Conservation (phyloP, 1,140 invertebrate genomes). For the Nomia melanderi region DNA sequence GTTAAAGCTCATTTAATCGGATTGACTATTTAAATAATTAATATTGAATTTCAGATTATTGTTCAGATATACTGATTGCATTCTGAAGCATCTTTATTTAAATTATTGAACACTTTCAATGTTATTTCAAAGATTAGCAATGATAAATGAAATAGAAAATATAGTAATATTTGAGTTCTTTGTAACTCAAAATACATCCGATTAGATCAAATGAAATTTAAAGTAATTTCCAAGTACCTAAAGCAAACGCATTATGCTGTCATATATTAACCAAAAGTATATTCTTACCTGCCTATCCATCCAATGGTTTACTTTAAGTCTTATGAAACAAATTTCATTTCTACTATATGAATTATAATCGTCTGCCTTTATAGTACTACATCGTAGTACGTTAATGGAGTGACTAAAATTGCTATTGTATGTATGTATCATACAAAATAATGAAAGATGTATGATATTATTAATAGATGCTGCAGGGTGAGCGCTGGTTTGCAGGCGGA, state of each 20-base stretch:
- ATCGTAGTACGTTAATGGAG: conserved; percentile 11
- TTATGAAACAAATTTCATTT: conserved; percentile 19
- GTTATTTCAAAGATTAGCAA: too few relatives aligned
- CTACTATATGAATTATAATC: conserved; percentile 16
- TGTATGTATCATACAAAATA: conserved; percentile 53
- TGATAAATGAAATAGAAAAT: neutral
- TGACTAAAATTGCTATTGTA: conserved; percentile 41
- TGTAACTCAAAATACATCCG: neutral
- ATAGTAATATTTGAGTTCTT: neutral
- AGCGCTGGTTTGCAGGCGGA: conserved; percentile 63
- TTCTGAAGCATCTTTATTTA: too few relatives aligned
- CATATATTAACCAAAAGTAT: conserved; percentile 12
- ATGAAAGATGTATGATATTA: conserved; percentile 60
- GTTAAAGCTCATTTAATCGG: neutral
- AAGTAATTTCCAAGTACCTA: neutral
- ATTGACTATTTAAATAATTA: neutral
- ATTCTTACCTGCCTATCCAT: conserved; percentile 13
- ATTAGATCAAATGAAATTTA: neutral
- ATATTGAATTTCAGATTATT: neutral
- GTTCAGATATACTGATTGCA: too few relatives aligned
- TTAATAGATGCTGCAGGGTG: conserved; percentile 45
- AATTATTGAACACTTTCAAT: too few relatives aligned
- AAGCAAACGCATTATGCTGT: conserved; percentile 18
- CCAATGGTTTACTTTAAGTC: conserved; percentile 29
- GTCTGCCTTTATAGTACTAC: conserved; percentile 34